Conservation (phyloP, 2,113 vertebrate genomes). For the Lutjanus erythropterus region DNA sequence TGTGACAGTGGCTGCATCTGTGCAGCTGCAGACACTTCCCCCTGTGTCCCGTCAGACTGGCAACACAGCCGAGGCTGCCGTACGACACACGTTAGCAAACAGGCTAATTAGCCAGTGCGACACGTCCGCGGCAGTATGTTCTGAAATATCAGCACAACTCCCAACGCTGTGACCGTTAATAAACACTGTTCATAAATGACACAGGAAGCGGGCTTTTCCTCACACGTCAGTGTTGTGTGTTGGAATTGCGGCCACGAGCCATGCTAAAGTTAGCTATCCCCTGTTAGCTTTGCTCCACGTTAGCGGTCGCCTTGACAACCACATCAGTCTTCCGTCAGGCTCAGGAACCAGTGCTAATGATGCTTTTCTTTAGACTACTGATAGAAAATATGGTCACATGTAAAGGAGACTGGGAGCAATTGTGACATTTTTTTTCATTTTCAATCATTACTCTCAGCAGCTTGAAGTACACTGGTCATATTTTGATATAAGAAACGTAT, state of each 20-base stretch:
- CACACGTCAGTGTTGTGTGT: neutral
- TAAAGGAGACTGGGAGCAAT: too few species aligned
- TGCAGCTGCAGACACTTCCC: neutral
- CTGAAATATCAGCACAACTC: too few species aligned
- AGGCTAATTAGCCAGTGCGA: neutral
- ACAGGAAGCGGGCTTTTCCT: neutral
- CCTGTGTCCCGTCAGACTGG: neutral
- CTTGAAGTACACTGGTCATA: too few species aligned
- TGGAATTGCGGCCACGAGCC: slow-evolving; percentile 52
- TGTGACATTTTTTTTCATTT: too few species aligned
- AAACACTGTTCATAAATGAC: neutral
- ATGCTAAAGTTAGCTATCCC: slow-evolving; percentile 41
- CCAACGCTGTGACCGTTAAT: too few species aligned
- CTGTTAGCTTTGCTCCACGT: slow-evolving; percentile 65
- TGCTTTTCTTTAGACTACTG: neutral
- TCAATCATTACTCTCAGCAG: too few species aligned
- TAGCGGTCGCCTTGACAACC: slow-evolving; percentile 84
- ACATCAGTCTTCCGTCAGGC: slow-evolving; percentile 67
- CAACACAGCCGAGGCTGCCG: neutral
- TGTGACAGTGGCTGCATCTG: neutral
- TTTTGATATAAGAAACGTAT: too few species aligned
- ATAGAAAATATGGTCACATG: too few species aligned
- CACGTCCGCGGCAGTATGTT: neutral
- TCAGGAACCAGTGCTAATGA: neutral
- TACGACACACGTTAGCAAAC: neutral